A percentile compares a stretch with the other conserved stretches of the same genome.
These are phyloP conservation scores for Oryctolagus cuniculus DNA, from an alignment of 2,113 vertebrate genomes.

Conservation along the genomic window mOryCun1.1 NC_091441.1:6133501-6134000, in stretches of 20 bases:
- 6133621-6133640: background rate
- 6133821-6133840: background rate
- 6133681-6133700: background rate
- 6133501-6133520: background rate
- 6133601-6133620: background rate
- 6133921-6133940: background rate
- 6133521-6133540: background rate
- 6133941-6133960: background rate
- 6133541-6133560: background rate
- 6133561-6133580: background rate
- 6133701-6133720: background rate
- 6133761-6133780: background rate
- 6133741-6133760: constrained; percentile 49
- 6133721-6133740: constrained; percentile 12
- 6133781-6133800: constrained; percentile 43
- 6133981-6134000: constrained; percentile 9
- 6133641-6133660: background rate
- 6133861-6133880: background rate
- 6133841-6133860: constrained; percentile 13
- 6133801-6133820: constrained; percentile 39
- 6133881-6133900: constrained; percentile 60
- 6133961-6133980: background rate
- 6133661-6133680: background rate
- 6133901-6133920: background rate
- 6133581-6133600: background rate